Base-by-base conservation (phyloP, 2,888 invertebrate genomes). In the Drosophila tripunctata region DNA sequence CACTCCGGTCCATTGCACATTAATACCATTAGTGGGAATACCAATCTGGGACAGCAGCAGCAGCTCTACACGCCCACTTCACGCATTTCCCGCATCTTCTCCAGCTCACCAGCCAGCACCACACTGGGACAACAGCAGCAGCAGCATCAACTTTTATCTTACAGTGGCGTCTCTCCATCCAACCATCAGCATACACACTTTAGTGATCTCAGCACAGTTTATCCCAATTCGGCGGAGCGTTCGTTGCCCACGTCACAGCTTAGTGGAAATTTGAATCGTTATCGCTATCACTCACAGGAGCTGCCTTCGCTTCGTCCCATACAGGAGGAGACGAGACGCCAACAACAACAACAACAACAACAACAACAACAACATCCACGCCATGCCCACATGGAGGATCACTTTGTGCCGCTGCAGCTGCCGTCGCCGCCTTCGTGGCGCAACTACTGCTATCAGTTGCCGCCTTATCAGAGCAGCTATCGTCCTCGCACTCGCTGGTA, bases 191-290 rank as follows among this genome's bases (percentile, higher is more conserved):
- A 81, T 19, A 74, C 81, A 2, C 96, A 96, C 92, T 95, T 96
- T 87, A 96, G 96, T 89, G 97, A 97, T 92, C 93, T 97, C 83
- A 97, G 97, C 92, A 96, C 96, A 38, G 97, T 97, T 64, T 94
- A 95, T 87, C 95, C 96, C 40, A 95, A 96, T 82, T 96, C 96
- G 15, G 95, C 94, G 6, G 96, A 95, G 86, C 94, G 95, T 50
- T 96, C 96, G 0, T 94, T 95, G 89, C 96, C 96, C 31, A 95
- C 95, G 22, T 95, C 75, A 1, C 60, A 67, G 27, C 12, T 95
- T 38, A 95, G 95, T 6, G 96, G 89, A 5, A 90, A 89, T 56
- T 57, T 89, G 31, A 90, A 88, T 45, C 86, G 91, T 4, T 90
- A 90, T 58, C 89, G 91, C 14, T 93, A 94, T 43, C 95, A 95